Base-by-base conservation (phyloP, 2,797 vertebrate genomes). In the Podarcis lilfordi region DNA sequence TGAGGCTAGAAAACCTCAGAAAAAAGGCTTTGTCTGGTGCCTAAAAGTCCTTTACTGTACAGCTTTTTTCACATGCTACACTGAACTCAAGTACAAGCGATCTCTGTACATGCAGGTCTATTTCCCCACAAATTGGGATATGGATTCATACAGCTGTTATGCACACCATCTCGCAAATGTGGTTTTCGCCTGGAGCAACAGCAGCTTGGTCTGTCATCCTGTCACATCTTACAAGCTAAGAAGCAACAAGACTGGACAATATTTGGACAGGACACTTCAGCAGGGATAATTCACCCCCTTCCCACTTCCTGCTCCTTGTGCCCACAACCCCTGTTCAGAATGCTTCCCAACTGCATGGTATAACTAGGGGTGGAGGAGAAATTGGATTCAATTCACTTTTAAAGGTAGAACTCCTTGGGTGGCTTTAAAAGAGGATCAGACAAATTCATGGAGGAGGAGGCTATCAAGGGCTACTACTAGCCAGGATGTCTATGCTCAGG, bases 161-260 rank as follows among this genome's bases (percentile, higher is more conserved):
- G 72, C 23, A 76, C 3, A 29, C 25, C 29, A 32, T 29, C 19
- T 50, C 23, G 68, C 45, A 72, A 72, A 35, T n/a, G 8, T 19
- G 45, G 23, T 29, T 37, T 37, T 75, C 19, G 83, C 50, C 83
- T 75, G 50, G 3, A 75, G 69, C 83, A 71, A 84, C 68, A n/a
- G 88, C 2, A 76, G 71, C 69, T 66, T 78, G 27, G 78, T 74
- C 71, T 0, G 0, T 83, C 66, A 87, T 77, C 86, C 85, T 86
- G 2, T 17, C 72, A 0, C 84, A 25, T 79, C 71, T 82, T 11
- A 61, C 71, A 59, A 40, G 50, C 71, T 37, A 75, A 75, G 75
- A 75, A 59, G 83, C 83, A 40, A 37, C 83, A 61, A 59, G 32
- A 66, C 61, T 27, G 71, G 83, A 37, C 83, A 84, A 55, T 84